Evolutionary conservation across 2,888 invertebrate species (phyloP).

Genomic region (Megaustenia siamemsis): DNA sequence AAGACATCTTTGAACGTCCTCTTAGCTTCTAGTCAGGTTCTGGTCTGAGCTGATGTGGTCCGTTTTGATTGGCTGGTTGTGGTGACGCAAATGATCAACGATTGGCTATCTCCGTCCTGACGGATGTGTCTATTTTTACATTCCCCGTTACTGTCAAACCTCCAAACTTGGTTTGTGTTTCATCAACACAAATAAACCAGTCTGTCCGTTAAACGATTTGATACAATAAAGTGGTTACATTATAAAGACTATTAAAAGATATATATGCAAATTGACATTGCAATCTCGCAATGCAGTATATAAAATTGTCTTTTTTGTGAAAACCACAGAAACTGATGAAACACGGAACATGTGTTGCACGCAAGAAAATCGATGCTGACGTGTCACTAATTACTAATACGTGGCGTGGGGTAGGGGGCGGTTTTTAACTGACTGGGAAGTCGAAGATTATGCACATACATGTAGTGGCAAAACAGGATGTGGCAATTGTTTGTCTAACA

Average conservation of each 20-base stretch:
- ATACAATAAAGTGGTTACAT: background rate
- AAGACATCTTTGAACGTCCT: slow-evolving; percentile 49
- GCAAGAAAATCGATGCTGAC: slow-evolving; percentile 29
- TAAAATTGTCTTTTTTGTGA: background rate
- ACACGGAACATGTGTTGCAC: slow-evolving; percentile 6
- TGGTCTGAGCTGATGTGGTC: slow-evolving; percentile 53
- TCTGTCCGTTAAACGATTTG: too few relatives aligned
- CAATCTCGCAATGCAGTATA: background rate
- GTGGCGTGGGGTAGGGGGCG: background rate
- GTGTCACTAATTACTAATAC: slow-evolving; percentile 1
- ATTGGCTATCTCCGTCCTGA: slow-evolving; percentile 31
- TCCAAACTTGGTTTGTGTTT: background rate
- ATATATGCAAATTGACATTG: background rate
- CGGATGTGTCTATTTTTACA: slow-evolving; percentile 24
- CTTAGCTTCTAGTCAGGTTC: slow-evolving; percentile 28
- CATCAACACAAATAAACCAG: background rate
- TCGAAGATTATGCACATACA: too few relatives aligned
- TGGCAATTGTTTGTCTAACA: too few relatives aligned
- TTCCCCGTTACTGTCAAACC: slow-evolving; percentile 9
- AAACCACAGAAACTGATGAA: slow-evolving; percentile 10
- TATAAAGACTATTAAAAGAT: background rate
- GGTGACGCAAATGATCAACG: slow-evolving; percentile 49
- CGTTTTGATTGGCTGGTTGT: slow-evolving; percentile 42
- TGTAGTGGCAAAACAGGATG: too few relatives aligned
- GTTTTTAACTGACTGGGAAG: too few relatives aligned